A percentile compares a stretch with the other conserved stretches of the same genome.
Conservation (phyloP, 2,797 vertebrate genomes). For the Channallabes apus region DNA sequence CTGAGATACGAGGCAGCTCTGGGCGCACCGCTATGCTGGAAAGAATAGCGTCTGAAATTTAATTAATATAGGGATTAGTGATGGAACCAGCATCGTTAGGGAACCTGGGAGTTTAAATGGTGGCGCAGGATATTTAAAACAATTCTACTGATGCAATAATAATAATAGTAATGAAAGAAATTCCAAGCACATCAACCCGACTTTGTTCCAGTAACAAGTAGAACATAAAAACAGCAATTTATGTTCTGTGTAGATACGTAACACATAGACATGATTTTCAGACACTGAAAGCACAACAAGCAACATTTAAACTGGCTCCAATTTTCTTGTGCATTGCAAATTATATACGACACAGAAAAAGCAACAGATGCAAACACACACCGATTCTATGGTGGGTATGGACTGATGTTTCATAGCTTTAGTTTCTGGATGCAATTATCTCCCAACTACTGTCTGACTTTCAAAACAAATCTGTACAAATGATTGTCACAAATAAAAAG, state of each 20-base stretch:
- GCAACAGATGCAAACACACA: background rate
- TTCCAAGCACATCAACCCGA: background rate
- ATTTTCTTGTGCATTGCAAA: background rate
- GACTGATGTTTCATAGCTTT: background rate
- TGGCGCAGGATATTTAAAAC: background rate
- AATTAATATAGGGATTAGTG: constrained; percentile 1
- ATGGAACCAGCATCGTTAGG: background rate
- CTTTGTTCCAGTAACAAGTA: background rate
- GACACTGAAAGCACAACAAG: background rate
- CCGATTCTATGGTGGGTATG: rapidly evolving
- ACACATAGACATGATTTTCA: background rate
- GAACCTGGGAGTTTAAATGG: background rate
- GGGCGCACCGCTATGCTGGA: background rate
- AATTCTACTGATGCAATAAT: background rate
- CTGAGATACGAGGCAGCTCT: background rate
- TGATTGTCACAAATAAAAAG: background rate
- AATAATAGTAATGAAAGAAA: background rate
- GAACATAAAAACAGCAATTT: background rate
- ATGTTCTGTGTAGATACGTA: background rate
- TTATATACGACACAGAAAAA: background rate
- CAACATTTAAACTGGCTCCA: background rate
- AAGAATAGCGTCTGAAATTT: background rate
- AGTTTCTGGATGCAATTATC: background rate
- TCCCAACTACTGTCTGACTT: background rate
- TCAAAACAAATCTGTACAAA: background rate